Evolutionary conservation across 2,797 vertebrate species (phyloP), one percentile per base, ranked within the genome.

Genomic region (Chelon auratus): DNA sequence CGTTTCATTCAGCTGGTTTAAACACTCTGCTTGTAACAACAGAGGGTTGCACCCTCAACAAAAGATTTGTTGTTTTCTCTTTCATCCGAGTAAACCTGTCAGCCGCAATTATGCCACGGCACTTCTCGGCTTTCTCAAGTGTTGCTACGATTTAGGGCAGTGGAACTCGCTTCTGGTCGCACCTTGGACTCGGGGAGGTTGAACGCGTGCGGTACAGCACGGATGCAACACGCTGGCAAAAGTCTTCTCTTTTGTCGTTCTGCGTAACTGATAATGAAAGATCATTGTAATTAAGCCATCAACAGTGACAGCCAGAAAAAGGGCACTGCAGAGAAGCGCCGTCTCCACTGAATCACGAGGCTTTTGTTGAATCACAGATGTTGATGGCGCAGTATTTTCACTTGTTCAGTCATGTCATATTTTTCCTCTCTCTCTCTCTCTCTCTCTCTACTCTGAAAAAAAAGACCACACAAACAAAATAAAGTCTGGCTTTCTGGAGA

Each of bases 1-100:
- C 10, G 51, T 81, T 90, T 82, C 84, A 91, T 90, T 91, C 85
- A 90, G 79, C 53, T 60, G 17, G 78, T 86, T 81, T 57, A 63
- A 81, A 82, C 30, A 39, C 62, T 20, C 78, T 84, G 74, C 62
- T 45, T 68, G 14, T 12, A 80, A 80, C 75, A 86, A 72, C 77
- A 68, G 65, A 65, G 43, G 75, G 84, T 77, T 78, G 80, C 78
- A 73, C 74, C 76, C 60, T 64, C 65, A 60, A 78, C 68, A 71
- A 65, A 80, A 79, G 51, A 78, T 72, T 48, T 20, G 52, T 60
- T 52, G n/a, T 54, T 48, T 71, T 45, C 40, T 48, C 64, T 80
- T 84, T 86, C 37, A 83, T 85, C 71, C 22, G 55, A 52, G 61
- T 54, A 68, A 77, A 80, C 60, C 81, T 81, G 87, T 83, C 89